Evolutionary conservation across 1,140 invertebrate genomes (phyloP).

Genomic region (Neocloeon triangulifer): DNA sequence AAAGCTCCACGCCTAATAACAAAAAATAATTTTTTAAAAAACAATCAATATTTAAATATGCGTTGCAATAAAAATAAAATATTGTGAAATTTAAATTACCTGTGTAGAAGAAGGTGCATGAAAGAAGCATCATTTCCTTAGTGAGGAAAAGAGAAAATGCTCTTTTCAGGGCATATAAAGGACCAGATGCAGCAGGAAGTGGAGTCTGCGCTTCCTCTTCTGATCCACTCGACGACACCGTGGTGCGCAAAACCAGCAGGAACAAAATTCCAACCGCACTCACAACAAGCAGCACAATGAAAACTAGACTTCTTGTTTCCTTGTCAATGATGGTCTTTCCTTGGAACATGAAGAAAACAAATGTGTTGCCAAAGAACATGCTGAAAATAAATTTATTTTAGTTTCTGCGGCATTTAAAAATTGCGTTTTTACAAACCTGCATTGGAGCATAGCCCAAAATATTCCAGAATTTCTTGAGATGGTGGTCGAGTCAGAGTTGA

Average conservation of each 20-base stretch:
- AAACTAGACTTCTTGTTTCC: constrained; percentile 42
- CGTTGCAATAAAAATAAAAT: constrained; percentile 1
- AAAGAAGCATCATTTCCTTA: constrained; percentile 62
- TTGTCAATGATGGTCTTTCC: constrained; percentile 39
- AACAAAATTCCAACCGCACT: constrained; percentile 42
- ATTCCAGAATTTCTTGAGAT: constrained; percentile 84
- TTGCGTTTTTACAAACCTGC: constrained; percentile 44
- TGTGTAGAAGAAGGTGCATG: constrained; percentile 74
- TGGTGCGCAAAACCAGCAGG: constrained; percentile 33
- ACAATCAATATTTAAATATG: constrained; percentile 1
- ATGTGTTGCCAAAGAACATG: constrained; percentile 80
- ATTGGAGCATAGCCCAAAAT: constrained; percentile 89
- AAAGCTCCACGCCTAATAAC: constrained; percentile 60
- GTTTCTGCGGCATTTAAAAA: no score
- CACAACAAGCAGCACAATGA: constrained; percentile 41
- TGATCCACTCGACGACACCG: constrained; percentile 21
- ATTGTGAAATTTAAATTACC: constrained; percentile 21
- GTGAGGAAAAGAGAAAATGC: constrained; percentile 56
- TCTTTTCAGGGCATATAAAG: constrained; percentile 39
- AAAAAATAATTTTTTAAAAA: constrained; percentile 3
- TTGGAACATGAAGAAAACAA: constrained; percentile 77
- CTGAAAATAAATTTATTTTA: constrained; percentile 28
- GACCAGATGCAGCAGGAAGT: constrained; percentile 25
- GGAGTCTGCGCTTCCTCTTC: constrained; percentile 25
- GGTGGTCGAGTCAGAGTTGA: constrained; percentile 66